Evolutionary conservation across 2,113 vertebrate genomes (phyloP).

Genomic region (Orientallactaga bullata): DNA sequence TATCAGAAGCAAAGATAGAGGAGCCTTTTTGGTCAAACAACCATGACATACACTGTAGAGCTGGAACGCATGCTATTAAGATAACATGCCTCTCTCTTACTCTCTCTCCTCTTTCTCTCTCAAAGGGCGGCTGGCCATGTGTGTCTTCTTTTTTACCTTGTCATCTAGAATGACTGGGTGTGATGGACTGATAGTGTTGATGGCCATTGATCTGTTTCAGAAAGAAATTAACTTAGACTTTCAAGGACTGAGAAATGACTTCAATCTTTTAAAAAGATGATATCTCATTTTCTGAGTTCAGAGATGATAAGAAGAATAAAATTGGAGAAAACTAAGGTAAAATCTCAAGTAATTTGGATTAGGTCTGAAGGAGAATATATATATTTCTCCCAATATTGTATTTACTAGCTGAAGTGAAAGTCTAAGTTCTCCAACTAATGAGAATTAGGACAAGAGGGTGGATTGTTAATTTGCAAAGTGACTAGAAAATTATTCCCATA

Average conservation of each 20-base stretch:
- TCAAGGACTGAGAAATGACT: constrained; percentile 60
- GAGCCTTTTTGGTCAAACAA: constrained; percentile 52
- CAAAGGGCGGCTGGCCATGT: constrained; percentile 44
- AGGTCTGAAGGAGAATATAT: constrained; percentile 22
- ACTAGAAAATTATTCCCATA: constrained; percentile 57
- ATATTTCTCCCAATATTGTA: neutral
- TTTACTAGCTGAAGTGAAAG: constrained; percentile 50
- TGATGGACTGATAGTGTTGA: constrained; percentile 35
- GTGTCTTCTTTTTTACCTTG: constrained; percentile 14
- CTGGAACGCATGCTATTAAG: constrained; percentile 63
- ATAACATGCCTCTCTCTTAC: constrained; percentile 38
- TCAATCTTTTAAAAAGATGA: constrained; percentile 39
- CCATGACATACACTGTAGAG: constrained; percentile 51
- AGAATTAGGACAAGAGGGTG: constrained; percentile 47
- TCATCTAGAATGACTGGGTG: neutral
- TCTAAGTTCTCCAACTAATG: neutral
- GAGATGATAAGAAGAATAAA: neutral
- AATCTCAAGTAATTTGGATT: constrained; percentile 3
- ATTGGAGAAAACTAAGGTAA: constrained; percentile 49
- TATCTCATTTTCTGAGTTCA: constrained; percentile 67
- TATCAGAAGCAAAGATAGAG: constrained; percentile 42
- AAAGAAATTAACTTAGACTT: constrained; percentile 75
- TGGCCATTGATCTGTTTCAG: constrained; percentile 73
- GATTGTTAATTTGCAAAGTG: constrained; percentile 71
- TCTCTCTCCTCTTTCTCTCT: neutral